These are phyloP conservation scores for Oxytorus armatus DNA, from an alignment of 2,888 invertebrate species.

Conservation along the genomic window DNA sequence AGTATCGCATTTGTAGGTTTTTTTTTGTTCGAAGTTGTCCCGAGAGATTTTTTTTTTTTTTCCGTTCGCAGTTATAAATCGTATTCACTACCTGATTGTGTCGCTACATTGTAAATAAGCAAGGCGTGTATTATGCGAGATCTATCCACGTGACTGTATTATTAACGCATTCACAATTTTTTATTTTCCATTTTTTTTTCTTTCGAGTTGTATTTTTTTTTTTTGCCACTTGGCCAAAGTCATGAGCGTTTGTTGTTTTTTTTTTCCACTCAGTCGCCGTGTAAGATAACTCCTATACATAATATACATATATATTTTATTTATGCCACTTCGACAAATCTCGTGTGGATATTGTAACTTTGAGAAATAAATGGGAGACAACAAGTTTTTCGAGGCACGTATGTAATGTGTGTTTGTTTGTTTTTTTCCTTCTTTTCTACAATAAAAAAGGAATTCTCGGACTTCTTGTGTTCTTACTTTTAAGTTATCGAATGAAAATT, in stretches of 20 bases:
- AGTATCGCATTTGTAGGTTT: neutral
- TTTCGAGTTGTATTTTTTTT: conserved; percentile 42
- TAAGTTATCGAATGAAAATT: no score
- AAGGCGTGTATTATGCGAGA: conserved; percentile 45
- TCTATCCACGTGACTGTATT: conserved; percentile 39
- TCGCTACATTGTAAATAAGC: conserved; percentile 52
- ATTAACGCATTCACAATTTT: conserved; percentile 33
- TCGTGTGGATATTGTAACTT: conserved; percentile 69
- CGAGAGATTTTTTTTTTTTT: conserved; percentile 13
- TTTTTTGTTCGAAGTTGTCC: neutral
- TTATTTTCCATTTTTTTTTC: conserved; percentile 23
- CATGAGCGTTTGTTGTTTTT: conserved; percentile 28
- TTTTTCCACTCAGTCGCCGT: conserved; percentile 69
- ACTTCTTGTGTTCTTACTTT: no score
- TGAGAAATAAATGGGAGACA: conserved; percentile 73
- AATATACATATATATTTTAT: conserved; percentile 71
- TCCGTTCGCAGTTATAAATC: conserved; percentile 27
- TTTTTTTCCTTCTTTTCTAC: no score
- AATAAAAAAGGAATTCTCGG: no score
- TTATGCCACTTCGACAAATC: conserved; percentile 61
- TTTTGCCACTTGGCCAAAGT: conserved; percentile 73
- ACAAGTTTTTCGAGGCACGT: no score
- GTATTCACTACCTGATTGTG: conserved; percentile 42
- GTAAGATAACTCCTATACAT: conserved; percentile 77
- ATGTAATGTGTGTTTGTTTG: no score